A percentile compares a stretch with the other conserved stretches of the same genome.
Evolutionary conservation across 2,888 invertebrate species (phyloP).

Genomic region (Drosophila parthenogenetica): DNA sequence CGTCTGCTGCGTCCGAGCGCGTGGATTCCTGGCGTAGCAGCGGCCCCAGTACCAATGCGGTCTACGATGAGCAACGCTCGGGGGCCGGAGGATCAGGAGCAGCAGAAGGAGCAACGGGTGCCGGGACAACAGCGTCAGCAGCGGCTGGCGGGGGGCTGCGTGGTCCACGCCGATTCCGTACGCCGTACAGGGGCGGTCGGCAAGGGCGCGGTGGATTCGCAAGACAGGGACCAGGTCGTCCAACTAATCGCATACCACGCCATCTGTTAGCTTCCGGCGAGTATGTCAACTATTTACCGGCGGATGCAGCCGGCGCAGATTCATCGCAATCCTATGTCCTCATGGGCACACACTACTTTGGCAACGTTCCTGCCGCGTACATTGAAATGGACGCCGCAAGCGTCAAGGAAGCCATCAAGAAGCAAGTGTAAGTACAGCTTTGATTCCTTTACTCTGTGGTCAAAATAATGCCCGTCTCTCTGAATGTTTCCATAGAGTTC

Average conservation of each 20-base stretch:
- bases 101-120: constrained; percentile 48
- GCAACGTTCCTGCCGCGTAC: constrained; percentile 83
- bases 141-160: constrained; percentile 59
- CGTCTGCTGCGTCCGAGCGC: constrained; percentile 77
- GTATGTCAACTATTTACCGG: constrained; percentile 81
- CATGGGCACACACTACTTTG: constrained; percentile 85
- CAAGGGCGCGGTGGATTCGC: constrained; percentile 85
- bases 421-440: constrained; percentile 92
- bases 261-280: constrained; percentile 83
- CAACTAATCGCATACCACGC: constrained; percentile 85
- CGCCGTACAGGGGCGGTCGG: constrained; percentile 83
- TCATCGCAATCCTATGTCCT: constrained; percentile 82
- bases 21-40: constrained; percentile 84
- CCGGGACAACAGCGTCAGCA: constrained; percentile 57
- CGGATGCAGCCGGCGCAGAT: constrained; percentile 82
- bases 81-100: constrained; percentile 31
- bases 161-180: constrained; percentile 84
- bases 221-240: constrained; percentile 84
- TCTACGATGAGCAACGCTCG: constrained; percentile 64
- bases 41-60: constrained; percentile 73
- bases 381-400: constrained; percentile 86
- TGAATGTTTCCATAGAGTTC: no score
- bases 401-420: constrained; percentile 93
- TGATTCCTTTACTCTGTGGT: neutral
- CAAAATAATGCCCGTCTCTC: no score